A percentile compares a stretch with the other conserved stretches of the same genome.
phyloP scores from a whole-genome alignment of 2,113 vertebrate species.

The Seriola rivoliana region DNA sequence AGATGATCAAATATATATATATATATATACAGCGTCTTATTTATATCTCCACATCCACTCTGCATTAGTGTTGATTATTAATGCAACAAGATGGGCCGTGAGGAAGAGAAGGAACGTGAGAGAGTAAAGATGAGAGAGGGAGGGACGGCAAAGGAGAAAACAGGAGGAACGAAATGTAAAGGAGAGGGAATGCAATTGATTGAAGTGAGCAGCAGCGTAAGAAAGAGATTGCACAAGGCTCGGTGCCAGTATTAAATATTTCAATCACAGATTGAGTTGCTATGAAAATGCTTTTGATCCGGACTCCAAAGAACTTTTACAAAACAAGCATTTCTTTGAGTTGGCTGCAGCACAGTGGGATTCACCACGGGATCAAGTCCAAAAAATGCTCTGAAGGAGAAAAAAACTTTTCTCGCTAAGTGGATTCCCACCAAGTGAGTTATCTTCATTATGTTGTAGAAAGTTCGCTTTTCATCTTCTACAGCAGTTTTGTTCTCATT shows the following conservation, averaged over 20 bases:
- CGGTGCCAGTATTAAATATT: conserved; percentile 70
- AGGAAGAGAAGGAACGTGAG: conserved; percentile 35
- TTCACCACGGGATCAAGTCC: conserved; percentile 49
- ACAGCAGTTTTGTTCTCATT: conserved; percentile 30
- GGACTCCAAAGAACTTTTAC: conserved; percentile 72
- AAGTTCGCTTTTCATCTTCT: conserved; percentile 48
- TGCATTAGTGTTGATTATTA: conserved; percentile 68
- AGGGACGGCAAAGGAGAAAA: conserved; percentile 13
- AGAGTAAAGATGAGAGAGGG: conserved; percentile 25
- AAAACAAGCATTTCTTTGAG: conserved; percentile 74
- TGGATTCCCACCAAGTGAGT: conserved; percentile 60
- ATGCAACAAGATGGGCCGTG: conserved; percentile 17
- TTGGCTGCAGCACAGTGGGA: conserved; percentile 67
- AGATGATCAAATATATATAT: conserved; percentile 67
- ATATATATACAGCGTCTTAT: conserved; percentile 15
- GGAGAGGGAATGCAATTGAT: conserved; percentile 21
- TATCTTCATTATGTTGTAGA: conserved; percentile 60
- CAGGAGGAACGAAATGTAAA: conserved; percentile 21
- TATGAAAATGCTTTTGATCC: conserved; percentile 73
- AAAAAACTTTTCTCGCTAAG: conserved; percentile 17
- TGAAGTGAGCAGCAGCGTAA: conserved; percentile 25
- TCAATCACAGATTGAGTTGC: conserved; percentile 69
- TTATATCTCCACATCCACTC: conserved; percentile 31
- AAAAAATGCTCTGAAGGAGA: conserved; percentile 32
- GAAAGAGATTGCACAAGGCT: conserved; percentile 23